Percentiles rank a stretch among this genome's conserved stretches.
phyloP scores from a whole-genome alignment of 2,888 invertebrate species.

The Cepaea hortensis region DNA sequence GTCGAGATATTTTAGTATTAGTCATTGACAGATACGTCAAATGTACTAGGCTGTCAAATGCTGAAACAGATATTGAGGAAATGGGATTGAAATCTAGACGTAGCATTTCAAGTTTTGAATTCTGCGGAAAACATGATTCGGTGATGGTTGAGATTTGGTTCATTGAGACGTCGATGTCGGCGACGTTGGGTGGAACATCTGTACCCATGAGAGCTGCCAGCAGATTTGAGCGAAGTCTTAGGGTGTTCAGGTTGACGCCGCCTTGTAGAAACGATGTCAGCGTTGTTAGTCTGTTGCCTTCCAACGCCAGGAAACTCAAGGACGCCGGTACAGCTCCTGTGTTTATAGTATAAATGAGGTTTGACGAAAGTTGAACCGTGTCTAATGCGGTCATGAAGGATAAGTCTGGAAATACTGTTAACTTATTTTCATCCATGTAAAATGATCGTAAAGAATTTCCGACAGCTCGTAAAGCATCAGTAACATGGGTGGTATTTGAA shows the following conservation, averaged over 20 bases:
- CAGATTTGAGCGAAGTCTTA: neutral
- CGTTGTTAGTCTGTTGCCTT: neutral
- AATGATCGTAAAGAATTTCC: neutral
- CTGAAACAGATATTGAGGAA: neutral
- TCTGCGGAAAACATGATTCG: neutral
- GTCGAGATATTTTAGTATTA: neutral
- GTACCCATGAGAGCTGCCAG: neutral
- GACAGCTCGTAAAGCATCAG: neutral
- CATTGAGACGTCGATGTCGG: neutral
- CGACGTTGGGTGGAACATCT: neutral
- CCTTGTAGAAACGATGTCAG: neutral
- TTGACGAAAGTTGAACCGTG: neutral
- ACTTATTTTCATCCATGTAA: neutral
- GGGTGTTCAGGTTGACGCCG: neutral
- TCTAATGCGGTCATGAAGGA: neutral
- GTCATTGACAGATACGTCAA: neutral
- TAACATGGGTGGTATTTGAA: neutral
- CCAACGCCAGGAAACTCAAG: neutral
- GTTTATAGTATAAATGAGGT: neutral
- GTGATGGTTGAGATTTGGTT: constrained; percentile 8
- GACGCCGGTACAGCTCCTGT: neutral
- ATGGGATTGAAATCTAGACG: constrained; percentile 3
- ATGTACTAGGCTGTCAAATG: neutral
- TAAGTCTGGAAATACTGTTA: neutral
- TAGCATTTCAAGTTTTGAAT: neutral